Evolutionary conservation across 2,797 vertebrate species (phyloP).

Genomic region (Nannoperca obscura): DNA sequence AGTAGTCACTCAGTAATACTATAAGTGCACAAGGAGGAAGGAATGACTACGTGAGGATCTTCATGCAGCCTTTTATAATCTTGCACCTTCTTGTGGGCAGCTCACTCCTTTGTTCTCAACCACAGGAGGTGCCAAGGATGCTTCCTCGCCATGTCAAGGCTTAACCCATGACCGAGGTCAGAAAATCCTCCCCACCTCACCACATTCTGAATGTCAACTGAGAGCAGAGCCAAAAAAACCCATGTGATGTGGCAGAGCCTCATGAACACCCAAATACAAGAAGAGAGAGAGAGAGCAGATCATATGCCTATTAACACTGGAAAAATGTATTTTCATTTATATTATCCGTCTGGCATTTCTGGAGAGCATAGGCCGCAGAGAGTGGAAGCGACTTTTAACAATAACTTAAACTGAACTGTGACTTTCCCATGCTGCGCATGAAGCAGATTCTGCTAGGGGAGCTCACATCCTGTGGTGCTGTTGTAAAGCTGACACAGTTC

Average conservation of each 20-base stretch:
- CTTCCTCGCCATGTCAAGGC: constrained; percentile 59
- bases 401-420: constrained; percentile 60
- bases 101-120: constrained; percentile 56
- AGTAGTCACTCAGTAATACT: constrained; percentile 44
- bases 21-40: constrained; percentile 19
- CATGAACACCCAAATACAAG: constrained; percentile 30
- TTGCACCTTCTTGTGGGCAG: constrained; percentile 63
- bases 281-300: constrained; percentile 45
- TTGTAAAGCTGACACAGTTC: constrained; percentile 44
- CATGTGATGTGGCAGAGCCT: constrained; percentile 61
- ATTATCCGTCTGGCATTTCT: constrained; percentile 42
- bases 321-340: constrained; percentile 44
- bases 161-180: constrained; percentile 63
- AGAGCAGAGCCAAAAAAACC: constrained; percentile 56
- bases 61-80: constrained; percentile 65
- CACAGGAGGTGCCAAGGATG: constrained; percentile 64
- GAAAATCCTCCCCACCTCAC: constrained; percentile 58
- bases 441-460: constrained; percentile 45
- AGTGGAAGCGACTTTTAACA: constrained; percentile 59
- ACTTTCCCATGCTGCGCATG: constrained; percentile 53
- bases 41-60: constrained; percentile 75
- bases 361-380: constrained; percentile 29
- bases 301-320: constrained; percentile 49
- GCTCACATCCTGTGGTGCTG: constrained; percentile 50
- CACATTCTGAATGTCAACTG: constrained; percentile 36